Conservation (phyloP, 2,888 invertebrate genomes). For the Noctua janthe region DNA sequence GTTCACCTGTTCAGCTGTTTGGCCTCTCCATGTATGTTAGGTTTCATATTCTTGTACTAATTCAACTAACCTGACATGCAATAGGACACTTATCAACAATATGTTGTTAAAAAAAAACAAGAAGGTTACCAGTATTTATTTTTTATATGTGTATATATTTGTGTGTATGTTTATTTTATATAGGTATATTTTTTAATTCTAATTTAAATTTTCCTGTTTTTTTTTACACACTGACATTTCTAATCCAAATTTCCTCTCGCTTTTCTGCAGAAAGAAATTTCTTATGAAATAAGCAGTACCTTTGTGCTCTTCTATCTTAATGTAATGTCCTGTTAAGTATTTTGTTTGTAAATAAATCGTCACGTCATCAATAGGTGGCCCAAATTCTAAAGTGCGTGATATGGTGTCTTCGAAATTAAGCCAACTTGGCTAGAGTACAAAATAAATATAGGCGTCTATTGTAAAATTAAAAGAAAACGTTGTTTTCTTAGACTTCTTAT, state of each 20-base stretch:
- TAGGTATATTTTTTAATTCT: too few relatives aligned
- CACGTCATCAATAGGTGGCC: slow-evolving; percentile 18
- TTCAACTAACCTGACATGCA: slow-evolving; percentile 10
- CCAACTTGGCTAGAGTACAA: slow-evolving; percentile 1
- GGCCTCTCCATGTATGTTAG: neutral
- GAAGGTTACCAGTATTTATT: too few relatives aligned
- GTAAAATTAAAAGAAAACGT: neutral
- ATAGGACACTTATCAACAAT: neutral
- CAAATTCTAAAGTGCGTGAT: neutral
- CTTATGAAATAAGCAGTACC: too few relatives aligned
- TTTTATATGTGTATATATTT: too few relatives aligned
- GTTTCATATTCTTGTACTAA: neutral
- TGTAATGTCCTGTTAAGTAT: too few relatives aligned
- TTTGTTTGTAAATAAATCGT: too few relatives aligned
- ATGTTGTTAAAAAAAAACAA: neutral
- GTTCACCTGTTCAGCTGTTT: neutral
- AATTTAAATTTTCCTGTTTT: too few relatives aligned
- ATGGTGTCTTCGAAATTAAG: neutral
- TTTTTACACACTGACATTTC: too few relatives aligned
- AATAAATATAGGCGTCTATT: neutral
- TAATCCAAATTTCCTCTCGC: too few relatives aligned
- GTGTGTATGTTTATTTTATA: too few relatives aligned
- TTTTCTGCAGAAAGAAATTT: too few relatives aligned
- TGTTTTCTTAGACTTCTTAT: neutral
- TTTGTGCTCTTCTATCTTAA: too few relatives aligned